phyloP scores from a whole-genome alignment of 2,797 vertebrate genomes.

The Dicrostonyx torquatus region DNA sequence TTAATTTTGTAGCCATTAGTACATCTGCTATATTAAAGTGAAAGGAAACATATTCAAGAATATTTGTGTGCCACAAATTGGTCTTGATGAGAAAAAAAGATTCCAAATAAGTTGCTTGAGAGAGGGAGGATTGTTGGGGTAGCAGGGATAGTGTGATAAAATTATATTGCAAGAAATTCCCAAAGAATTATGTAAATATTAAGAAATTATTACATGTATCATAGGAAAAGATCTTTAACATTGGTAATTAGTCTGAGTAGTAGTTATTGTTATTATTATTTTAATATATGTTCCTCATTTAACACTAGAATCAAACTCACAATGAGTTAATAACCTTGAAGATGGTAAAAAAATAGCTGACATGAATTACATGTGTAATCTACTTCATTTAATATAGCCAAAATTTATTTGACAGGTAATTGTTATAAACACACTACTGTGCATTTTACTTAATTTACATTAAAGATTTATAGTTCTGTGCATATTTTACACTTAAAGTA shows the following conservation, averaged over 20 bases:
- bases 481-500: background rate
- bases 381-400: background rate
- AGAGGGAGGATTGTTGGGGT: background rate
- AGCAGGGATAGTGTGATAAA: background rate
- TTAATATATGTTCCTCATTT: background rate
- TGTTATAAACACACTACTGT: background rate
- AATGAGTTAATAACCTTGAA: background rate
- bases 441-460: background rate
- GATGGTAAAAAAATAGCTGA: background rate
- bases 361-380: background rate
- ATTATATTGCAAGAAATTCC: background rate
- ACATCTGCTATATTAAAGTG: background rate
- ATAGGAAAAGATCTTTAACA: background rate
- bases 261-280: background rate
- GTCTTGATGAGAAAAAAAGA: background rate
- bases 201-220: background rate
- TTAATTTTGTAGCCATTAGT: background rate
- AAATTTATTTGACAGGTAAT: background rate
- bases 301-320: background rate
- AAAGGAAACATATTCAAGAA: background rate
- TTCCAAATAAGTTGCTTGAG: background rate
- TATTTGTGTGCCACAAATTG: background rate
- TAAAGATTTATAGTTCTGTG: background rate
- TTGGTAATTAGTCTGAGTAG: background rate
- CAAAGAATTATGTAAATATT: background rate